Base-by-base conservation (phyloP, 2,888 invertebrate genomes). In the Tachina lurida region DNA sequence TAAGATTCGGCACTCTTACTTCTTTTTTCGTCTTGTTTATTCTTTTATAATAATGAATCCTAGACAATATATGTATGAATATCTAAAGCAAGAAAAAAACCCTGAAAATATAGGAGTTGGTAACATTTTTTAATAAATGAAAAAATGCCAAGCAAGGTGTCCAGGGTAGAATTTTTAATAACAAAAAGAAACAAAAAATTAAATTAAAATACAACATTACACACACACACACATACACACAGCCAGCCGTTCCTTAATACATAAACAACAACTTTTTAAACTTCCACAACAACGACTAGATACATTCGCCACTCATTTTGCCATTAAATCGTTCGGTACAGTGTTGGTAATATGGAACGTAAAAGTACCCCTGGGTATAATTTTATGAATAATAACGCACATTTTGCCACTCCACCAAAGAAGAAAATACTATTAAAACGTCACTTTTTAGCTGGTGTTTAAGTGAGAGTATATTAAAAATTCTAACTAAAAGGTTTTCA, bases 281-380 rank as follows among this genome's bases (percentile, higher is more conserved):
- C 73, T 68, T 54, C 15, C 5, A 62, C 70, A 65, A 31, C 41
- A 43, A 71, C 65, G 60, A 31, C 17, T n/a, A n/a, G n/a, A n/a
- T 49, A 71, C 62, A 70, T 22, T 62, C 22, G 68, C 68, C 56
- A 62, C 60, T 79, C 47, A 58, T 45, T 58, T 9, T 39, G 10
- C 43, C 19, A 45, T 65, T 71, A 82, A 82, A 63, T 41, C 41
- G 22, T 49, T 54, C 67, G 62, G 62, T 56, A 49, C 63, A 56
- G 19, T 70, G 71, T 58, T 60, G 58, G 49, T 41, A 77, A 63
- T 41, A 58, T 39, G 63, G 19, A 78, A 56, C 15, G 54, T 76
- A 83, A 86, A 83, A 79, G 79, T 83, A 56, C 86, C 79, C 86
- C 67, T 63, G 86, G 83, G 86, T 83, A 75, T 83, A 71, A 79